These are phyloP conservation scores for Caenorhabditis sp. DNA, from an alignment of 2,888 invertebrate species.

Conservation along the genomic window DNA sequence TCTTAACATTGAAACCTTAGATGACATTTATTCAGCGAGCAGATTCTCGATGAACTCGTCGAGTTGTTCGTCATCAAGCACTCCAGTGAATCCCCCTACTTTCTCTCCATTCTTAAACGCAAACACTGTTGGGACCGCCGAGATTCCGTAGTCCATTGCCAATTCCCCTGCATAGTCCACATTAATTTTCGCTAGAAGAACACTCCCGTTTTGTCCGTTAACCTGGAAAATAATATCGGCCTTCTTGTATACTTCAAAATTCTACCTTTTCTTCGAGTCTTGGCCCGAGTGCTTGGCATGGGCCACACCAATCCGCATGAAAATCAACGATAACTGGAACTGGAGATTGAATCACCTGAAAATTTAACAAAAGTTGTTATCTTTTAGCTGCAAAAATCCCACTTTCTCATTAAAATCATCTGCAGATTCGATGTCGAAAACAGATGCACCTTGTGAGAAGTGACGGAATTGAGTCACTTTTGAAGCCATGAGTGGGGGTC, in stretches of 20 bases:
- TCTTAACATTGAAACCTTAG: slow-evolving; percentile 17
- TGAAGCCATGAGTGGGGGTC: slow-evolving; percentile 28
- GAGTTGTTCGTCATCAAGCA: slow-evolving; percentile 69
- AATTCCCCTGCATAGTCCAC: slow-evolving; percentile 74
- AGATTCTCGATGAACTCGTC: slow-evolving; percentile 71
- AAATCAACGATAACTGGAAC: slow-evolving; percentile 80
- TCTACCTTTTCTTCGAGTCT: slow-evolving; percentile 75
- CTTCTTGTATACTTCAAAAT: neutral
- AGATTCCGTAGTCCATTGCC: slow-evolving; percentile 69
- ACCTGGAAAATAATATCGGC: slow-evolving; percentile 51
- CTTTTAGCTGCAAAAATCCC: too few relatives aligned
- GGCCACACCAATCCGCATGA: slow-evolving; percentile 82
- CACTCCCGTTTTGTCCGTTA: slow-evolving; percentile 61
- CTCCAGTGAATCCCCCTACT: slow-evolving; percentile 68
- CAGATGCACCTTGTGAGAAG: slow-evolving; percentile 36
- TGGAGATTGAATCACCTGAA: slow-evolving; percentile 65
- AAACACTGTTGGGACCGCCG: slow-evolving; percentile 74
- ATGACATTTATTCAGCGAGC: slow-evolving; percentile 37
- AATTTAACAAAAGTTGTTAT: neutral
- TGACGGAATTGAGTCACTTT: slow-evolving; percentile 30
- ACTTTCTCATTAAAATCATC: slow-evolving; percentile 71
- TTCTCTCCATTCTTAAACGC: slow-evolving; percentile 72
- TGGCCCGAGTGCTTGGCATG: slow-evolving; percentile 80
- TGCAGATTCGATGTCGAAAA: slow-evolving; percentile 69
- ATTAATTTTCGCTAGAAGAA: slow-evolving; percentile 73